Evolutionary conservation across 1,140 invertebrate genomes (phyloP).

Genomic region (Bombus confusus): DNA sequence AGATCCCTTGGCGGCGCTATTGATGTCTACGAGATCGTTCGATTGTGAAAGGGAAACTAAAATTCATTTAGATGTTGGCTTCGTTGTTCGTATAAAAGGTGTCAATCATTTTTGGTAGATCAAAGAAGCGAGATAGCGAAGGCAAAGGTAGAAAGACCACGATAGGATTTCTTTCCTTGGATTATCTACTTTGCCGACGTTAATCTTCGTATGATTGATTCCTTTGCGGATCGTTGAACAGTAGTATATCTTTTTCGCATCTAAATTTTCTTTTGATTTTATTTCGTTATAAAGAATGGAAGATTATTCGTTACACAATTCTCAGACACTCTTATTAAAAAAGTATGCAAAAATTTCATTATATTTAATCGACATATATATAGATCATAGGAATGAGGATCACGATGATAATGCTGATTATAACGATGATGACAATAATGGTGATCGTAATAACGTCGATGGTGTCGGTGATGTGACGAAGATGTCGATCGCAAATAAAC

Average conservation of each 20-base stretch:
- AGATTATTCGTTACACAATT: not conserved
- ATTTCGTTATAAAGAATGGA: not conserved
- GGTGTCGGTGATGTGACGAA: constrained; percentile 34
- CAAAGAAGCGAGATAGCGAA: not conserved
- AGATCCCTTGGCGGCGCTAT: not conserved
- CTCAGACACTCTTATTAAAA: too few relatives aligned
- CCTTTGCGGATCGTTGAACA: too few relatives aligned
- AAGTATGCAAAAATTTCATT: too few relatives aligned
- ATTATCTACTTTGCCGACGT: not conserved
- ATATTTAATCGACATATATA: not conserved
- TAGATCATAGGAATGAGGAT: constrained; percentile 46
- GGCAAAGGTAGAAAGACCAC: too few relatives aligned
- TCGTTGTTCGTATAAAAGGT: not conserved
- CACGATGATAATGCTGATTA: constrained; percentile 19
- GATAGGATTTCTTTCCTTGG: not conserved
- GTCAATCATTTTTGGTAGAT: not conserved
- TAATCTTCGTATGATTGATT: not conserved
- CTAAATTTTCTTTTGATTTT: not conserved
- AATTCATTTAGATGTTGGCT: not conserved
- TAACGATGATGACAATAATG: not conserved
- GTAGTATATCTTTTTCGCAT: not conserved
- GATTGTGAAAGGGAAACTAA: not conserved
- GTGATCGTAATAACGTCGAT: not conserved
- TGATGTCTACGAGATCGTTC: not conserved
- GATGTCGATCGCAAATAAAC: constrained; percentile 48